Conservation (phyloP, 2,797 vertebrate species). For the Eutrigla gurnardus region DNA sequence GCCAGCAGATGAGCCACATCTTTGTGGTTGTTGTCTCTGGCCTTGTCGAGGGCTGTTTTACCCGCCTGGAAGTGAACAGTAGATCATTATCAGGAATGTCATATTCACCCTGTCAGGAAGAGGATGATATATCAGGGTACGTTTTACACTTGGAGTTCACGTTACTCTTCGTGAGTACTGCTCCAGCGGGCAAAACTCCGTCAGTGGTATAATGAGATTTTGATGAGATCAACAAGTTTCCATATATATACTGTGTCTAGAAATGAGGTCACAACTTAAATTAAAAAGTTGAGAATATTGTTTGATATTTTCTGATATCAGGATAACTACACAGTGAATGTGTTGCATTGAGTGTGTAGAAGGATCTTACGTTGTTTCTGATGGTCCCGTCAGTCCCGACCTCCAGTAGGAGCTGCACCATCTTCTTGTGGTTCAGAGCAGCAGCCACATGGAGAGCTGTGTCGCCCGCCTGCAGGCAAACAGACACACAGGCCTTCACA, state of each 20-base stretch:
- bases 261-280: not conserved
- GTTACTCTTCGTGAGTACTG: too few species aligned
- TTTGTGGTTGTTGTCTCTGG: conserved; percentile 88
- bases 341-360: not conserved
- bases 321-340: not conserved
- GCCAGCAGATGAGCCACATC: conserved; percentile 89
- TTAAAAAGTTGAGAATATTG: not conserved
- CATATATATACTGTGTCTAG: not conserved
- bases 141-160: too few species aligned
- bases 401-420: conserved; percentile 88
- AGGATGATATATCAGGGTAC: too few species aligned
- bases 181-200: too few species aligned
- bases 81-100: too few species aligned
- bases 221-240: too few species aligned
- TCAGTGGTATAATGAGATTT: too few species aligned
- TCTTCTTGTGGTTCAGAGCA: conserved; percentile 92
- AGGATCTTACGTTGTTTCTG: conserved; percentile 87
- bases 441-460: conserved; percentile 93
- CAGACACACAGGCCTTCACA: not conserved
- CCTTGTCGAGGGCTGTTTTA: conserved; percentile 90
- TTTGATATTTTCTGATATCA: not conserved
- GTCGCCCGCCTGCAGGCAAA: conserved; percentile 85
- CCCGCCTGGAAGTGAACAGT: conserved; percentile 82
- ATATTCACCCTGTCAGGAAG: too few species aligned
- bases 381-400: conserved; percentile 86